These are phyloP conservation scores for Halesus radiatus DNA, from an alignment of 1,140 invertebrate genomes.

Conservation along the genomic window DNA sequence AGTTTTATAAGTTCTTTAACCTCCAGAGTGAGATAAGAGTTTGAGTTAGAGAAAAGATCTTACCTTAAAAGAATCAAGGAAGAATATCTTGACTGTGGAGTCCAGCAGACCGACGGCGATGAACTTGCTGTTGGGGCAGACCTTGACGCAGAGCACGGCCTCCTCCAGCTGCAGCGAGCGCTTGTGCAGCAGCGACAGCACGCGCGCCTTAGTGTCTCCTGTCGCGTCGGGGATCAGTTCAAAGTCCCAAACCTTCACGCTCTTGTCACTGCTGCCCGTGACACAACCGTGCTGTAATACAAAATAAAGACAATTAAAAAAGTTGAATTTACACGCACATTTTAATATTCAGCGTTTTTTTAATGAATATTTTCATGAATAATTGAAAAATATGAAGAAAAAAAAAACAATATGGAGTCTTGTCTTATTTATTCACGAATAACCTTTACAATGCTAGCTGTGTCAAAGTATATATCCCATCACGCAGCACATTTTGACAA, in stretches of 20 bases:
- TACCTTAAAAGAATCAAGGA: conserved; percentile 93
- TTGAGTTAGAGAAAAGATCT: not conserved
- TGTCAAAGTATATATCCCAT: too few relatives aligned
- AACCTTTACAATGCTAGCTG: too few relatives aligned
- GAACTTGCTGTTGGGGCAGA: conserved; percentile 89
- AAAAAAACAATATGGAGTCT: too few relatives aligned
- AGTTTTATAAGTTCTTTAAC: not conserved
- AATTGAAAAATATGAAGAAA: too few relatives aligned
- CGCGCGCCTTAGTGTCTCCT: conserved; percentile 73
- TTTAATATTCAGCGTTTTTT: too few relatives aligned
- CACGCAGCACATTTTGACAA: too few relatives aligned
- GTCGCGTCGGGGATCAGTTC: conserved; percentile 81
- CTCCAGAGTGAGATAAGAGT: too few relatives aligned
- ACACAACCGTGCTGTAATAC: conserved; percentile 80
- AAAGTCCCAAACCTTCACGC: conserved; percentile 95
- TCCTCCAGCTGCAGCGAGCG: conserved; percentile 91
- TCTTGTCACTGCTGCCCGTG: conserved; percentile 89
- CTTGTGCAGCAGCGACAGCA: conserved; percentile 84
- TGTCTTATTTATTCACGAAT: too few relatives aligned
- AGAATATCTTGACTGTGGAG: conserved; percentile 96
- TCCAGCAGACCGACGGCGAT: conserved; percentile 93
- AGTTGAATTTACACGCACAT: too few relatives aligned
- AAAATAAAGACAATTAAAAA: too few relatives aligned
- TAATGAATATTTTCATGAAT: too few relatives aligned
- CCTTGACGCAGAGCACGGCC: conserved; percentile 84